Evolutionary conservation across 2,113 vertebrate genomes (phyloP).

Genomic region (Rhadina sibilatrix): DNA sequence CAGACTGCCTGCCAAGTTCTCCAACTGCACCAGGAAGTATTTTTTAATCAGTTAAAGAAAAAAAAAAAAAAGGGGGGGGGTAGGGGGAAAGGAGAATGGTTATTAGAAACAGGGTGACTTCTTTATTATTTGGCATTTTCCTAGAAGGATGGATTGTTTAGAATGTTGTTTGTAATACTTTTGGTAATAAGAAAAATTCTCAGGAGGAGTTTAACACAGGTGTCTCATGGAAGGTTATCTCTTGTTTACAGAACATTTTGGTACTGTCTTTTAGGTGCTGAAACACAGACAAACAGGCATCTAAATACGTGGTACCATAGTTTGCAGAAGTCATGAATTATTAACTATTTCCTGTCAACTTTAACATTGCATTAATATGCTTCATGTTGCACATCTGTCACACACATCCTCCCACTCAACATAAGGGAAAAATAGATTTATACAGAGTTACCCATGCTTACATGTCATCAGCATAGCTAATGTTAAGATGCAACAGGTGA

Average conservation of each 20-base stretch:
- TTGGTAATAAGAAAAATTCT: background rate
- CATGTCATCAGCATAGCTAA: background rate
- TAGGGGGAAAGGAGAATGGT: fast-evolving
- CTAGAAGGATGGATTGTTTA: background rate
- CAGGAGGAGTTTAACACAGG: background rate
- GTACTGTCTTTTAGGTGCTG: background rate
- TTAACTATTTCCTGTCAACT: background rate
- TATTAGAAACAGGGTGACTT: background rate
- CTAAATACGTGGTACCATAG: background rate
- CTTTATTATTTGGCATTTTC: slow-evolving; percentile 6
- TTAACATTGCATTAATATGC: background rate
- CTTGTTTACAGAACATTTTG: slow-evolving; percentile 42
- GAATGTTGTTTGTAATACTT: background rate
- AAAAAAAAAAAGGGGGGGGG: fast-evolving
- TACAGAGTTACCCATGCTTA: background rate
- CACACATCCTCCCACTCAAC: background rate
- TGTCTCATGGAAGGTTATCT: background rate
- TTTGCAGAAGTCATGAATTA: background rate
- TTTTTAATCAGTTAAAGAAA: background rate
- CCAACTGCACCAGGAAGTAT: slow-evolving; percentile 32
- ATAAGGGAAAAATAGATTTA: background rate
- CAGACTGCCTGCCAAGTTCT: slow-evolving; percentile 41
- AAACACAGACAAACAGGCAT: slow-evolving; percentile 11
- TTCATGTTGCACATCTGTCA: background rate
- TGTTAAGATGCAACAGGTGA: background rate